These are phyloP conservation scores for Betta splendens DNA, from an alignment of 2,797 vertebrate genomes.

Conservation along the genomic window DNA sequence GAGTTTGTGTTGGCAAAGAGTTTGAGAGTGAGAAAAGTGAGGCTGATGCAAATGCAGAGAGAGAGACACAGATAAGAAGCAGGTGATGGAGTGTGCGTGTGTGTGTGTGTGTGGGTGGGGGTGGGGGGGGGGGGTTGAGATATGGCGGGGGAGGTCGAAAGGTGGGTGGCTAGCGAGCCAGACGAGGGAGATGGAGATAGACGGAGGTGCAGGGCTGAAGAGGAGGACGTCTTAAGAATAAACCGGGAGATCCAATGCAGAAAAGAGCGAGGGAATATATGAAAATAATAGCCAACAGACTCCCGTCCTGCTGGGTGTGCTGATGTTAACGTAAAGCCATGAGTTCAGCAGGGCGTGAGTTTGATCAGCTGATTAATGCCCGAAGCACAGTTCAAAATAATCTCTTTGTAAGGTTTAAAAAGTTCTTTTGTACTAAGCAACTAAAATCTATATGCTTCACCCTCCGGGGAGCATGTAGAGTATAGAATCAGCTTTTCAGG, in stretches of 20 bases:
- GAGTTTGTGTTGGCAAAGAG: conserved; percentile 52
- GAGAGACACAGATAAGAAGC: conserved; percentile 71
- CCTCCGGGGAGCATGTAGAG: background rate
- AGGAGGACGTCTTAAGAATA: conserved; percentile 57
- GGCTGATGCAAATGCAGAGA: conserved; percentile 68
- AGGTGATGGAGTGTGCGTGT: conserved; percentile 69
- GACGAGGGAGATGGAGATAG: conserved; percentile 43
- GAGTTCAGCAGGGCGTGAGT: background rate
- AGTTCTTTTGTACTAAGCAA: background rate
- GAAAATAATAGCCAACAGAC: conserved; percentile 65
- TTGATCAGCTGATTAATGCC: background rate
- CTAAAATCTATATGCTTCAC: background rate
- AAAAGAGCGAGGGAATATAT: conserved; percentile 66
- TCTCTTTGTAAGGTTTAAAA: background rate
- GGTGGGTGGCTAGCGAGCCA: conserved; percentile 55
- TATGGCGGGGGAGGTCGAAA: conserved; percentile 48
- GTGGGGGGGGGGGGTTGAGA: conserved; percentile 48
- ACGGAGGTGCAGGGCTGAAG: conserved; percentile 41
- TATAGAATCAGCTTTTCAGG: background rate
- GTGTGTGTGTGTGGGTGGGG: no score
- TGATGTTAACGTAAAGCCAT: background rate
- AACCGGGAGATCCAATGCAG: conserved; percentile 51
- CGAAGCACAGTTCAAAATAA: background rate
- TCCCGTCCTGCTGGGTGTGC: no score
- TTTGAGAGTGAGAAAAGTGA: conserved; percentile 48